phyloP scores from a whole-genome alignment of 35 echinoderm and acorn worm species.

The Lytechinus pictus region DNA sequence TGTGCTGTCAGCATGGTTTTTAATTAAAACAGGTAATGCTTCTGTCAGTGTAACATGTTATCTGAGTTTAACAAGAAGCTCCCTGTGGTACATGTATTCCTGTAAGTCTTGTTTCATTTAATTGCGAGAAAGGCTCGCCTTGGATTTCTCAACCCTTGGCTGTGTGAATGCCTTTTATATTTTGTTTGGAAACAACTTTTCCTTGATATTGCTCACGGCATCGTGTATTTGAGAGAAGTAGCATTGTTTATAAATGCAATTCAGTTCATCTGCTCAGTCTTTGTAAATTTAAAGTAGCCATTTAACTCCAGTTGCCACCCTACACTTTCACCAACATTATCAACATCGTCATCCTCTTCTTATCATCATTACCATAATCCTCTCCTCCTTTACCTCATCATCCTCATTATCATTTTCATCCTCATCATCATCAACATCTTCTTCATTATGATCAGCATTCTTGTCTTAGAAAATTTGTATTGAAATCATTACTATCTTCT shows the following conservation, averaged over 20 bases:
- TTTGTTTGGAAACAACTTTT: too few species aligned
- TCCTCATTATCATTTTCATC: background rate
- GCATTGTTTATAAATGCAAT: too few species aligned
- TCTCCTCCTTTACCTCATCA: background rate
- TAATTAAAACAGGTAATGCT: background rate
- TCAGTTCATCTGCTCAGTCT: too few species aligned
- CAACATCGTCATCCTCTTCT: background rate
- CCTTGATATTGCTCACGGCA: too few species aligned
- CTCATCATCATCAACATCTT: background rate
- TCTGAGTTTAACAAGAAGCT: background rate
- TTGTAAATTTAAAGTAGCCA: too few species aligned
- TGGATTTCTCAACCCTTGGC: background rate
- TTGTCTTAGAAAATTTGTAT: too few species aligned
- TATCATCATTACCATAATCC: background rate
- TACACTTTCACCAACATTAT: background rate
- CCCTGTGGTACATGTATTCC: background rate
- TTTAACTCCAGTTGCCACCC: too few species aligned
- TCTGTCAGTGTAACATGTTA: slow-evolving; percentile 7
- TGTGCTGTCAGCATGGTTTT: background rate
- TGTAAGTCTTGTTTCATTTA: background rate
- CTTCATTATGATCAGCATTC: background rate
- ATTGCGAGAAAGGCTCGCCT: background rate
- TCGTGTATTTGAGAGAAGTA: background rate
- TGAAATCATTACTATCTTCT: too few species aligned
- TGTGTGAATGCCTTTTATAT: background rate